Conservation (phyloP, 2,797 vertebrate species). For the Thalassophryne amazonica region DNA sequence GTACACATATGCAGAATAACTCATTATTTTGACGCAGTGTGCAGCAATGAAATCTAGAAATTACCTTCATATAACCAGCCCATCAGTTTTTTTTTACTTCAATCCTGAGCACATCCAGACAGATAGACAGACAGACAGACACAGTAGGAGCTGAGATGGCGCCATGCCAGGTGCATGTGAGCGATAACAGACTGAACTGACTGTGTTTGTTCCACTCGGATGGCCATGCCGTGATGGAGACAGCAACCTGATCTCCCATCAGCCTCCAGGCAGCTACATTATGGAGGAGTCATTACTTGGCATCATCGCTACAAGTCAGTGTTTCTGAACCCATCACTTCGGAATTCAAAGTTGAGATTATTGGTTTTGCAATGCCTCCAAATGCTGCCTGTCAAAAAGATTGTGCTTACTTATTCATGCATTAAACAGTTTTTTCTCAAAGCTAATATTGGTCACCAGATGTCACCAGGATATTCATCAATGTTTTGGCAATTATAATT, state of each 20-base stretch:
- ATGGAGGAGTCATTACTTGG: constrained; percentile 17
- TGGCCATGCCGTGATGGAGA: constrained; percentile 30
- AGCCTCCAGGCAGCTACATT: constrained; percentile 37
- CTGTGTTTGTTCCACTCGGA: constrained; percentile 41
- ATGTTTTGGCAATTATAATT: too few species aligned
- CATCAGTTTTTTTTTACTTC: background rate
- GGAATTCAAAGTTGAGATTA: background rate
- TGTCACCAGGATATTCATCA: too few species aligned
- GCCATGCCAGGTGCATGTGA: constrained; percentile 48
- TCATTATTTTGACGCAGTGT: too few species aligned
- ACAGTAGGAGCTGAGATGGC: background rate
- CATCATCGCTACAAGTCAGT: constrained; percentile 10
- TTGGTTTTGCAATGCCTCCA: background rate
- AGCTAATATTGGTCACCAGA: too few species aligned
- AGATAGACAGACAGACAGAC: background rate
- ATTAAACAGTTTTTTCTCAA: too few species aligned
- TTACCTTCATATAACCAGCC: background rate
- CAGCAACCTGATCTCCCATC: constrained; percentile 51
- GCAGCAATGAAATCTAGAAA: constrained; percentile 8
- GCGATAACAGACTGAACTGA: constrained; percentile 52
- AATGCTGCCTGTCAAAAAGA: background rate
- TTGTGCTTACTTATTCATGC: background rate
- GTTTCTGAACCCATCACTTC: background rate
- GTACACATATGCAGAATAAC: background rate
- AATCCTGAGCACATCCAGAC: constrained; percentile 16